Evolutionary conservation across 2,797 vertebrate species (phyloP).

Genomic region (Myripristis murdjan): DNA sequence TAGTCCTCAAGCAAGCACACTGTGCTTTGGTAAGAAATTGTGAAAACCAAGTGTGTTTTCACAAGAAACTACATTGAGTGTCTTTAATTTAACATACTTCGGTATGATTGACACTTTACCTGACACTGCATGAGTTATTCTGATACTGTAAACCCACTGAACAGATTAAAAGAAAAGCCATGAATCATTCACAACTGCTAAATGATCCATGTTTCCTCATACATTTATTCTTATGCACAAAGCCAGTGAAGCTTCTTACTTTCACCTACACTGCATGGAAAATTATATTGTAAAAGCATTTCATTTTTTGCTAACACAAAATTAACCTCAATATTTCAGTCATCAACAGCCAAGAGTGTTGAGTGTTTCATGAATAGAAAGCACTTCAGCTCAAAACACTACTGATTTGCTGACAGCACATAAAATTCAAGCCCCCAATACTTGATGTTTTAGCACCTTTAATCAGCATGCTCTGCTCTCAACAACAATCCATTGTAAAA

Average conservation of each 20-base stretch:
- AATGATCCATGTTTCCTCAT: conserved; percentile 53
- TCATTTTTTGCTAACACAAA: conserved; percentile 53
- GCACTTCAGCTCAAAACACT: conserved; percentile 72
- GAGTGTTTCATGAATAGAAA: conserved; percentile 74
- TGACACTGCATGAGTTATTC: conserved; percentile 29
- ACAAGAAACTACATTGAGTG: no score
- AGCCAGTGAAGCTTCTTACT: background rate
- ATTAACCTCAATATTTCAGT: conserved; percentile 63
- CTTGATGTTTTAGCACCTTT: conserved; percentile 78
- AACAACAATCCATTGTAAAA: conserved; percentile 62
- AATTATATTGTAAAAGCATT: conserved; percentile 38
- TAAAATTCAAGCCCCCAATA: conserved; percentile 64
- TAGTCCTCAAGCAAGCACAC: no score
- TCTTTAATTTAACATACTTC: background rate
- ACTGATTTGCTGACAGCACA: conserved; percentile 73
- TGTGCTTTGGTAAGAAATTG: no score
- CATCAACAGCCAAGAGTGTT: conserved; percentile 52
- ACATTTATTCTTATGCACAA: conserved; percentile 16
- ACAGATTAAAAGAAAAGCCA: conserved; percentile 37
- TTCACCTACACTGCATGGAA: conserved; percentile 15
- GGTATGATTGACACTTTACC: conserved; percentile 10
- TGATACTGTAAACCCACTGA: conserved; percentile 26
- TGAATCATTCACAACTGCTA: conserved; percentile 58
- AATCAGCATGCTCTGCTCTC: conserved; percentile 67
- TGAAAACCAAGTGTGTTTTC: no score